Base-by-base conservation (phyloP, 2,113 vertebrate species). In the Anolis sagrei region DNA sequence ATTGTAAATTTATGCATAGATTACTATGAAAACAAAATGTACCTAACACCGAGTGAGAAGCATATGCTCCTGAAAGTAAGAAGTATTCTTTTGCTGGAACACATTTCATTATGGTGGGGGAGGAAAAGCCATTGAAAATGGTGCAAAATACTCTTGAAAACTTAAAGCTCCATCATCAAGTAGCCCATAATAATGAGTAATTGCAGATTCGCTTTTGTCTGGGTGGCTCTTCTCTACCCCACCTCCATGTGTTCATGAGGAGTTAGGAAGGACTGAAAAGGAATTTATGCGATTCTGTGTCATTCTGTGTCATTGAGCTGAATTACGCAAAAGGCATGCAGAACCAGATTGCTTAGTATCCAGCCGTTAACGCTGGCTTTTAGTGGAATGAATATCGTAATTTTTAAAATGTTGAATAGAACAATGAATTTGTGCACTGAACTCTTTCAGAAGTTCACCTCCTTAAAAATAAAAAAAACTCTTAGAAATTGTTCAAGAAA, bases 11-110 rank as follows among this genome's bases (percentile, higher is more conserved):
- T 99, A 89, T 99, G 98, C 27, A 97, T 98, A 32, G 99, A 99
- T 85, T 99, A 98, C 94, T 99, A 99, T 9, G 99, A 99, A 90
- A 98, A 99, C 95, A 98, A 99, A 95, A 98, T 99, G 98, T 99
- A 99, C 92, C 95, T 99, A 89, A 99, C 98, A 0, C 98, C 99
- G 88, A 97, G 94, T 49, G 99, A 99, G 93, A 99, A 99, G 62
- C 99, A 99, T 92, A 99, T 98, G 98, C 97, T 99, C 80, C 97
- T 99, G 85, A 99, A 99, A 94, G 99, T 99, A 94, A 86, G 96
- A 68, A 68, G 11, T 68, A 68, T 72, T 32, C 44, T 11, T 64
- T 18, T 83, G 75, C 58, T 84, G 86, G 90, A 62, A 54, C 70
- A 25, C 19, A n/a, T 1, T 27, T 62, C 8, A 36, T 9, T 10